Evolutionary conservation across 2,113 vertebrate species (phyloP).

Genomic region (Plestiodon gilberti): DNA sequence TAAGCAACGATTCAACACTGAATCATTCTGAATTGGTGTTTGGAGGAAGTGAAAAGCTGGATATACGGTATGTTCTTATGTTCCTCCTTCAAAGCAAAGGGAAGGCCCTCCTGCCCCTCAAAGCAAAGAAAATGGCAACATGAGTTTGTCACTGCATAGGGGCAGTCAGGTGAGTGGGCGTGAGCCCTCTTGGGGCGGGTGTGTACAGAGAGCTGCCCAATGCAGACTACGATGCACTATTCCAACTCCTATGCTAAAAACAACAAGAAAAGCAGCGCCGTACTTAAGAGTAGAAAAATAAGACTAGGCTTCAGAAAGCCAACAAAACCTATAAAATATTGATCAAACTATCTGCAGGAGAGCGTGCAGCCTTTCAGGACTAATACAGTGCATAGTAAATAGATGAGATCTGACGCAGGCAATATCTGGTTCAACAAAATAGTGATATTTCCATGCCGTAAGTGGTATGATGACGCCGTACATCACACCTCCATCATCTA

Average conservation of each 20-base stretch:
- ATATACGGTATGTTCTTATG: too few species aligned
- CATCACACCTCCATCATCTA: slow-evolving; percentile 51
- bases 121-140: too few species aligned
- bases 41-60: too few species aligned
- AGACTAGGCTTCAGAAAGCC: slow-evolving; percentile 49
- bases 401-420: slow-evolving; percentile 38
- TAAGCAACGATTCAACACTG: too few species aligned
- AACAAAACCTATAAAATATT: slow-evolving; percentile 57
- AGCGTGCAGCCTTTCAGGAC: slow-evolving; percentile 42
- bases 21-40: too few species aligned
- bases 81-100: too few species aligned
- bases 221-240: slow-evolving; percentile 13
- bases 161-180: too few species aligned
- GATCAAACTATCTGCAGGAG: slow-evolving; percentile 59
- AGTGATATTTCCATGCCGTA: slow-evolving; percentile 30
- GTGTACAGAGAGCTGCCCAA: too few species aligned
- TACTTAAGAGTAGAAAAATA: slow-evolving; percentile 37
- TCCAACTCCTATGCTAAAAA: slow-evolving; percentile 45
- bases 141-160: too few species aligned
- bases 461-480: slow-evolving; percentile 17
- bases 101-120: too few species aligned
- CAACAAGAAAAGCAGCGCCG: slow-evolving; percentile 14
- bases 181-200: too few species aligned
- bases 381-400: slow-evolving; percentile 36
- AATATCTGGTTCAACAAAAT: slow-evolving; percentile 49